Conservation (phyloP, 2,113 vertebrate species). For the Urocolius indicus region DNA sequence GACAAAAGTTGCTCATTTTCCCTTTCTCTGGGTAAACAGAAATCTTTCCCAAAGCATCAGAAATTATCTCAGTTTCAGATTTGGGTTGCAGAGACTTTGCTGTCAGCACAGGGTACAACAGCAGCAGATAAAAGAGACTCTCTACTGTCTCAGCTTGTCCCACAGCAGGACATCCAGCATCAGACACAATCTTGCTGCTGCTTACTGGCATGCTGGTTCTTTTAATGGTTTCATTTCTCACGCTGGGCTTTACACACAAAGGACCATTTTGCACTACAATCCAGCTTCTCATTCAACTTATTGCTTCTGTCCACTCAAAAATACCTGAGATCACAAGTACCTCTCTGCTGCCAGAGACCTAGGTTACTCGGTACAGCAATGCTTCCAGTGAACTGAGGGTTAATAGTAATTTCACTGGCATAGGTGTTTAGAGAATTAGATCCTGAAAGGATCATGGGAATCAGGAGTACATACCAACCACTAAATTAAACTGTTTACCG, state of each 20-base stretch:
- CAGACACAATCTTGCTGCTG: not conserved
- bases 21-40: not conserved
- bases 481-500: slow-evolving; percentile 5
- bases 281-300: not conserved
- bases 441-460: not conserved
- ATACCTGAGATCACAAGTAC: not conserved
- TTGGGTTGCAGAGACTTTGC: not conserved
- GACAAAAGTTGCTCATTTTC: not conserved
- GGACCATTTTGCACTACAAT: not conserved
- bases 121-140: fast-evolving
- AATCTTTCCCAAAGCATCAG: not conserved
- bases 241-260: not conserved
- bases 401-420: not conserved
- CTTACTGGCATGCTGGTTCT: not conserved
- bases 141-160: not conserved
- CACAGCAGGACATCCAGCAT: not conserved
- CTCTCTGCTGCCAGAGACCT: not conserved
- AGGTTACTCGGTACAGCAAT: not conserved
- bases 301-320: not conserved
- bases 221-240: not conserved
- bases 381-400: not conserved
- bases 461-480: not conserved
- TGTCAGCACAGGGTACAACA: not conserved
- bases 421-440: not conserved
- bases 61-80: not conserved